Evolutionary conservation across 2,888 invertebrate species (phyloP).

Genomic region (Opisthograptis luteolata): DNA sequence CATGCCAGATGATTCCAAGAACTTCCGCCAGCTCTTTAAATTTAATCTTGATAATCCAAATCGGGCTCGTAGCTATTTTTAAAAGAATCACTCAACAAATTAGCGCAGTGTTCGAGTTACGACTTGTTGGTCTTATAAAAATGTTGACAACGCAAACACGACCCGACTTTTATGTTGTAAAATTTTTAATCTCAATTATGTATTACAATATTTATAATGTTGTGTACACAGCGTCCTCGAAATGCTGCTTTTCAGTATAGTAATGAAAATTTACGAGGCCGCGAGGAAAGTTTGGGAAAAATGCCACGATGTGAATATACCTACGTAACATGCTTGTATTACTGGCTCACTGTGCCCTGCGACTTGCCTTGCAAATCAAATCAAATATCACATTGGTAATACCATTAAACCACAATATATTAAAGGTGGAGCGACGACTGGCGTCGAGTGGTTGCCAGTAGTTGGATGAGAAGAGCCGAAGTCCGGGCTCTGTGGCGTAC

Average conservation of each 20-base stretch:
- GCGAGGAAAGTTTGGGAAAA: constrained; percentile 52
- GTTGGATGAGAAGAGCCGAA: too few species aligned
- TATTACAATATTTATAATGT: constrained; percentile 54
- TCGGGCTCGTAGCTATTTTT: constrained; percentile 7
- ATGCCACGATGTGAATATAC: constrained; percentile 47
- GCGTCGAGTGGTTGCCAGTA: too few species aligned
- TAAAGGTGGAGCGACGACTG: too few species aligned
- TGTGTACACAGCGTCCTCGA: constrained; percentile 13
- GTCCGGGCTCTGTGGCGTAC: too few species aligned
- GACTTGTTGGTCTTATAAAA: constrained; percentile 33
- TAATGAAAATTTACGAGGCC: constrained; percentile 63
- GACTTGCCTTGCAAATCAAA: neutral
- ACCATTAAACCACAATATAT: too few species aligned
- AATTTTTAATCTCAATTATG: constrained; percentile 56
- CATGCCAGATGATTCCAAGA: constrained; percentile 2
- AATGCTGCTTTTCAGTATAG: constrained; percentile 47
- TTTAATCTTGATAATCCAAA: neutral
- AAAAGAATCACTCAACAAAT: constrained; percentile 35
- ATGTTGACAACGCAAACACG: constrained; percentile 35
- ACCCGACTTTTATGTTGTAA: constrained; percentile 27
- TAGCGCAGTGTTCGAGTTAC: constrained; percentile 27
- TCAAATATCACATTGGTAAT: too few species aligned
- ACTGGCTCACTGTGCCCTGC: neutral
- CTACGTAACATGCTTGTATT: constrained; percentile 15
- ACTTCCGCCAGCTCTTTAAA: neutral